These are phyloP conservation scores for Perithous albicinctus DNA, from an alignment of 2,888 invertebrate genomes.

Conservation along the genomic window DNA sequence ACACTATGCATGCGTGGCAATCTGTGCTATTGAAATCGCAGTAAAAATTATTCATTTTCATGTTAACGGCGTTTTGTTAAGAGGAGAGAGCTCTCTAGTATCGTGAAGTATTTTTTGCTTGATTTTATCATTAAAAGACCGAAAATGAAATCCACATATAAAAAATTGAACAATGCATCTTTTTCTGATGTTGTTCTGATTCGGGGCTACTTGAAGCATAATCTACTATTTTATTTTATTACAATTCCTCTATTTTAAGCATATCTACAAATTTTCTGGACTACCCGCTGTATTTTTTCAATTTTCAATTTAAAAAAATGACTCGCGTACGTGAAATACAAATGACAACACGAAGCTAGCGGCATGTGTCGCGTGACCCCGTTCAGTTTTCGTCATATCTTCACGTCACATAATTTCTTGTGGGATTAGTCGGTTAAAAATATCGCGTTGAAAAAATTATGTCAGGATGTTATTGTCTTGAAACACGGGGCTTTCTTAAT, in stretches of 20 bases:
- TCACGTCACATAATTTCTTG: conserved; percentile 50
- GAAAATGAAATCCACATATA: too few relatives aligned
- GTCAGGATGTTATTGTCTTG: conserved; percentile 28
- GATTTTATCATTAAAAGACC: too few relatives aligned
- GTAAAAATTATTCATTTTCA: conserved; percentile 47
- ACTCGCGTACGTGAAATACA: conserved; percentile 13
- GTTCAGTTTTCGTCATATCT: conserved; percentile 43
- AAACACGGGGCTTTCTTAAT: conserved; percentile 37
- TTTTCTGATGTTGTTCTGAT: too few relatives aligned
- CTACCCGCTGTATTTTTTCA: neutral
- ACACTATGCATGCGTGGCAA: neutral
- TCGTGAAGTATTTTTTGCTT: too few relatives aligned
- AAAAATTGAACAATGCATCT: too few relatives aligned
- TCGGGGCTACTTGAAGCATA: too few relatives aligned
- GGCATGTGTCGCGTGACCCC: conserved; percentile 59
- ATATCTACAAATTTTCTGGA: too few relatives aligned
- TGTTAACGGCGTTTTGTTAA: neutral
- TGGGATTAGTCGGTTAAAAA: conserved; percentile 40
- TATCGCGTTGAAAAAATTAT: conserved; percentile 59
- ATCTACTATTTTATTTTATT: too few relatives aligned
- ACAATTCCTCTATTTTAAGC: neutral
- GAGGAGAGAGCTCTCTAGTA: too few relatives aligned
- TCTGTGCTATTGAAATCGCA: neutral
- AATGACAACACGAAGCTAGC: conserved; percentile 20
- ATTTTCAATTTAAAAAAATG: conserved; percentile 44